Percentiles rank a stretch among this genome's conserved stretches.
These are phyloP conservation scores for Drosophila kohkoa DNA, from an alignment of 1,140 invertebrate genomes.

Conservation along the genomic window DNA sequence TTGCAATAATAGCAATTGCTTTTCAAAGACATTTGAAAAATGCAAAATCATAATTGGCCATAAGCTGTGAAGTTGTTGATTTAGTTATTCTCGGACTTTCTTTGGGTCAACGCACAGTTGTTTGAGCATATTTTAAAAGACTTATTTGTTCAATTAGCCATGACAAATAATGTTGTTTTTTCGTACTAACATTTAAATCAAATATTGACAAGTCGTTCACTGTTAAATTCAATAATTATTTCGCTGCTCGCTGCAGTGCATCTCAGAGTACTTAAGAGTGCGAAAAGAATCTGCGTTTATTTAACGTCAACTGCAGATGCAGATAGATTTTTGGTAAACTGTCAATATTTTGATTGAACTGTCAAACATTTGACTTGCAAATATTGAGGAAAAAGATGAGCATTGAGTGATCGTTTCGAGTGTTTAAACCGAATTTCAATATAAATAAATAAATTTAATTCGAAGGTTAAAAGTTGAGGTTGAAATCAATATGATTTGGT, in stretches of 20 bases:
- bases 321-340: constrained; percentile 8
- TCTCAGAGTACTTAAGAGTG: not conserved
- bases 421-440: not conserved
- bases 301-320: not conserved
- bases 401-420: constrained; percentile 18
- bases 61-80: constrained; percentile 4
- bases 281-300: constrained; percentile 14
- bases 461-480: not conserved
- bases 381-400: constrained; percentile 14
- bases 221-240: not conserved
- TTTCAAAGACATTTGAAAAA: not conserved
- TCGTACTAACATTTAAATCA: constrained; percentile 18
- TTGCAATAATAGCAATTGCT: not conserved
- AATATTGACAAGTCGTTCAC: constrained; percentile 20
- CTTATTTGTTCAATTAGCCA: constrained; percentile 29
- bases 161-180: not conserved
- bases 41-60: constrained; percentile 4
- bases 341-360: constrained; percentile 34
- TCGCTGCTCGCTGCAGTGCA: constrained; percentile 2
- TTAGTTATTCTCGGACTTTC: constrained; percentile 10
- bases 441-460: constrained; percentile 15
- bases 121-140: not conserved
- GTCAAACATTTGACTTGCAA: constrained; percentile 39
- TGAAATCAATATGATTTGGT: constrained; percentile 12
- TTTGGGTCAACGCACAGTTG: constrained; percentile 10